These are phyloP conservation scores for Rhaphigaster nebulosa DNA, from an alignment of 2,888 invertebrate genomes.

Conservation along the genomic window DNA sequence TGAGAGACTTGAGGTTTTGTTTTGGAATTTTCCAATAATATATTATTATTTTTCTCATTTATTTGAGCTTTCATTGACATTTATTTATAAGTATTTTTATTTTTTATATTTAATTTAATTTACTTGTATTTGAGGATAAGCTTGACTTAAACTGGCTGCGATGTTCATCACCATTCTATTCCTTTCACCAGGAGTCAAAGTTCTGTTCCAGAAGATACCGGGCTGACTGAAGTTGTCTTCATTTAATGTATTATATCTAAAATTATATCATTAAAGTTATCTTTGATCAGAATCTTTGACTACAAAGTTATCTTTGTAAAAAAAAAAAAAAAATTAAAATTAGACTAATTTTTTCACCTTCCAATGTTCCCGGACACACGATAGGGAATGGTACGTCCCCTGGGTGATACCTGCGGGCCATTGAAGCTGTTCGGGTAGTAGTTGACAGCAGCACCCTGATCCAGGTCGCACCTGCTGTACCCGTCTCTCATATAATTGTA, in stretches of 20 bases:
- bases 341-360: background rate
- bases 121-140: slow-evolving; percentile 60
- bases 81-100: too few species aligned
- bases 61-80: too few species aligned
- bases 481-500: slow-evolving; percentile 94
- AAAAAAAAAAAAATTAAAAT: background rate
- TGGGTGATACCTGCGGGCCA: slow-evolving; percentile 45
- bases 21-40: too few species aligned
- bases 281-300: too few species aligned
- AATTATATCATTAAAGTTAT: slow-evolving; percentile 9
- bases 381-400: slow-evolving; percentile 51
- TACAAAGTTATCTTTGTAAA: background rate
- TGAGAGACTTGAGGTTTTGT: too few species aligned
- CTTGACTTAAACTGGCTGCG: slow-evolving; percentile 54
- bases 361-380: slow-evolving; percentile 44
- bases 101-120: too few species aligned
- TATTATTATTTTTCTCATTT: too few species aligned
- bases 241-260: slow-evolving; percentile 71
- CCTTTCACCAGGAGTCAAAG: slow-evolving; percentile 55
- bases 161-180: slow-evolving; percentile 60
- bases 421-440: slow-evolving; percentile 96
- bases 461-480: slow-evolving; percentile 76
- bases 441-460: slow-evolving; percentile 91
- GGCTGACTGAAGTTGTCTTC: slow-evolving; percentile 75
- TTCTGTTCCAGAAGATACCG: slow-evolving; percentile 58